Conservation (phyloP, 2,888 invertebrate genomes). For the Drosophila borborema region DNA sequence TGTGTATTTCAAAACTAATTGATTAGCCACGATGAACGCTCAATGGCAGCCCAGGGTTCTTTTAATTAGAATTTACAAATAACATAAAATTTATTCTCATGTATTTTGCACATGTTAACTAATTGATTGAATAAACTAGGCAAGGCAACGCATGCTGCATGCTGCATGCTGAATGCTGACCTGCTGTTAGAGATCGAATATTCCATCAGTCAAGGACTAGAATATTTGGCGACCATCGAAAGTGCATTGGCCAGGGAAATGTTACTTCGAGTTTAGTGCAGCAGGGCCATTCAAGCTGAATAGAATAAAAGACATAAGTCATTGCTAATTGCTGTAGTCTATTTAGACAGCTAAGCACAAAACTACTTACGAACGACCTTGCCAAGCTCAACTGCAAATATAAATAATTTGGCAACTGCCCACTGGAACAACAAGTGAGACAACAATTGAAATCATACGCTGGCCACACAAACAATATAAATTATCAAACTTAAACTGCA, state of each 20-base stretch:
- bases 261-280: constrained; percentile 6
- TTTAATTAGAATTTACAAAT: constrained; percentile 23
- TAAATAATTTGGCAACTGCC: constrained; percentile 33
- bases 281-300: constrained; percentile 1
- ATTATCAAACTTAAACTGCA: constrained; percentile 30
- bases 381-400: constrained; percentile 48
- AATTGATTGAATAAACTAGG: constrained; percentile 32
- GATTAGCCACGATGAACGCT: constrained; percentile 6
- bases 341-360: constrained; percentile 32
- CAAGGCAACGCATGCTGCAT: constrained; percentile 5
- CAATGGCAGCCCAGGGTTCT: neutral
- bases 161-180: too few relatives aligned
- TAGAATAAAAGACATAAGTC: constrained; percentile 14
- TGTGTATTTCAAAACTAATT: constrained; percentile 5
- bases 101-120: constrained; percentile 44
- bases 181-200: neutral
- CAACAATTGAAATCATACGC: constrained; percentile 27
- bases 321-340: constrained; percentile 19
- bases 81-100: neutral
- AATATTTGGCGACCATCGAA: constrained; percentile 15
- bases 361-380: constrained; percentile 59
- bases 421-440: neutral
- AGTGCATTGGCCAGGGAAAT: constrained; percentile 14
- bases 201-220: neutral
- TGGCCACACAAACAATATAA: constrained; percentile 25